Percentiles rank a stretch among this genome's conserved stretches.
These are phyloP conservation scores for Nomada fucata DNA, from an alignment of 2,888 invertebrate genomes.

Conservation along the genomic window DNA sequence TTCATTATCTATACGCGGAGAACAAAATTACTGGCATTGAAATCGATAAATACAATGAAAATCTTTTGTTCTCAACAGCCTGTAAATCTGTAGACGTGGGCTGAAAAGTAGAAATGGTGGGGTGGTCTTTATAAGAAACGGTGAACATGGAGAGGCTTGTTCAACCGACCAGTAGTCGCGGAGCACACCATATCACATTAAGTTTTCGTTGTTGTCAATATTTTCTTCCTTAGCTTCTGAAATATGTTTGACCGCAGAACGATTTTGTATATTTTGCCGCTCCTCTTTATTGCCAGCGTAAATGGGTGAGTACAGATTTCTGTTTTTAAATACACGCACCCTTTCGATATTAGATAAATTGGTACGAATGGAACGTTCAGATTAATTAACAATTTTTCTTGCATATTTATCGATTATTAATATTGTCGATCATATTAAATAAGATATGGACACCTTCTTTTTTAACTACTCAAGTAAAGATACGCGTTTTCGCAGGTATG, in stretches of 20 bases:
- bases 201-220: too few relatives aligned
- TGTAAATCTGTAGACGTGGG: neutral
- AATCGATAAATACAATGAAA: neutral
- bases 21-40: neutral
- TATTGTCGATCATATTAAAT: neutral
- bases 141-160: constrained; percentile 1
- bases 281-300: constrained; percentile 16
- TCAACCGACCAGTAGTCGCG: neutral
- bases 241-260: constrained; percentile 31
- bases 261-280: neutral
- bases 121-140: constrained; percentile 23
- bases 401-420: neutral
- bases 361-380: neutral
- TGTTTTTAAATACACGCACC: neutral
- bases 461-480: neutral
- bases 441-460: too few relatives aligned
- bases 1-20: neutral
- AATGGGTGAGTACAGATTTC: constrained; percentile 42
- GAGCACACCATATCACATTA: neutral
- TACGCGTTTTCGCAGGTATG: neutral
- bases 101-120: constrained; percentile 34
- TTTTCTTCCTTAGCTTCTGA: neutral
- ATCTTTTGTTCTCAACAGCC: neutral
- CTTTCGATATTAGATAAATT: neutral
- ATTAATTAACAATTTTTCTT: too few relatives aligned